Evolutionary conservation across 2,888 invertebrate species (phyloP).

Genomic region (Zygaena filipendulae): DNA sequence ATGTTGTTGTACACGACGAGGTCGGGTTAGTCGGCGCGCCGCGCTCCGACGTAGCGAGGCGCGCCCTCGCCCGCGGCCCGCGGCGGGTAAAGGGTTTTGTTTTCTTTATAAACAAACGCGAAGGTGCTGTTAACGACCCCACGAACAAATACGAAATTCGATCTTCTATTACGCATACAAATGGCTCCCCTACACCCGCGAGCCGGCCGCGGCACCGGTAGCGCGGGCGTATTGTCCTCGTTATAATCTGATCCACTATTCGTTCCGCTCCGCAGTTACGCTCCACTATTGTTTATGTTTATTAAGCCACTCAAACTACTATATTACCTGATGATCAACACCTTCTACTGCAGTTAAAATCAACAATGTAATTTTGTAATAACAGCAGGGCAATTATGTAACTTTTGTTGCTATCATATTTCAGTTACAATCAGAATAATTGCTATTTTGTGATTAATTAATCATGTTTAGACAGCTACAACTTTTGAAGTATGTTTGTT

Average conservation of each 20-base stretch:
- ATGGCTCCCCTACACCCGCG: slow-evolving; percentile 42
- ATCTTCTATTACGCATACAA: slow-evolving; percentile 66
- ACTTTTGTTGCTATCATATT: too few species aligned
- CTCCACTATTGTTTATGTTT: slow-evolving; percentile 28
- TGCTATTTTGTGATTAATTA: too few species aligned
- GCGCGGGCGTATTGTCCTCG: slow-evolving; percentile 46
- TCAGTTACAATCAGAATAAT: too few species aligned
- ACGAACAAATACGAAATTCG: slow-evolving; percentile 68
- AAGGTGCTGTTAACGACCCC: slow-evolving; percentile 65
- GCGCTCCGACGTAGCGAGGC: slow-evolving; percentile 37
- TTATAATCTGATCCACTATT: slow-evolving; percentile 38
- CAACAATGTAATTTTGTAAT: too few species aligned
- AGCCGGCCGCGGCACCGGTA: too few species aligned
- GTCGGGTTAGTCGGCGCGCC: too few species aligned
- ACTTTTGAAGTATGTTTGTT: slow-evolving; percentile 7
- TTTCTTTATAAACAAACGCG: slow-evolving; percentile 64
- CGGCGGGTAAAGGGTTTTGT: slow-evolving; percentile 52
- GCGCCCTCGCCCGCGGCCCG: slow-evolving; percentile 20
- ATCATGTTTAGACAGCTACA: too few species aligned
- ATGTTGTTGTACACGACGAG: too few species aligned
- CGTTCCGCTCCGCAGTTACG: slow-evolving; percentile 22
- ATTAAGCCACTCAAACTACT: slow-evolving; percentile 25
- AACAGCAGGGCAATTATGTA: too few species aligned
- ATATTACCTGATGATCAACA: slow-evolving; percentile 9
- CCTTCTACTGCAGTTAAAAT: too few species aligned